Conservation (phyloP, 1,140 invertebrate species). For the Platyura marginata region DNA sequence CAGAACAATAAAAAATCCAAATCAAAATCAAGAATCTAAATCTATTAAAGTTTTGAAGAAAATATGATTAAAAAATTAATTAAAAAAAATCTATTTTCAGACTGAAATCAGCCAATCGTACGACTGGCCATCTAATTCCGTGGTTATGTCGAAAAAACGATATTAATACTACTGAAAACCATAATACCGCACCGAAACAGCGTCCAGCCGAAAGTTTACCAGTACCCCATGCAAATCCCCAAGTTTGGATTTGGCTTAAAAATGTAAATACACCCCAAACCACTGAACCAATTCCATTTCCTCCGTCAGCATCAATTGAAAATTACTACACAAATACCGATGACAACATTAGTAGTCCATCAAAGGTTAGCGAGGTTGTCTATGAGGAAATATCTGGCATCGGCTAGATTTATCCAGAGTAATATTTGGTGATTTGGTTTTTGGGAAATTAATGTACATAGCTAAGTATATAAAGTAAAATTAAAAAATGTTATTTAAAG, state of each 20-base stretch:
- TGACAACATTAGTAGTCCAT: neutral
- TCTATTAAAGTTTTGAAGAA: too few species aligned
- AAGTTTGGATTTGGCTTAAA: neutral
- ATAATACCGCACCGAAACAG: neutral
- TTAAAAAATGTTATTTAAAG: neutral
- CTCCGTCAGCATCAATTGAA: neutral
- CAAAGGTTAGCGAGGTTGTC: neutral
- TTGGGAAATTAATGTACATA: neutral
- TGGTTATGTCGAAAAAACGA: neutral
- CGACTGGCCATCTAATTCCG: neutral
- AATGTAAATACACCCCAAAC: neutral
- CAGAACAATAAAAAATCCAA: too few species aligned
- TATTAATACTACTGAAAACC: neutral
- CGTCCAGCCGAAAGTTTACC: neutral
- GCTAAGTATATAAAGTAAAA: neutral
- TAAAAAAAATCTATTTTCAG: too few species aligned
- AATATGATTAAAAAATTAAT: too few species aligned
- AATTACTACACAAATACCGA: neutral
- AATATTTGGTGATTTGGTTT: neutral
- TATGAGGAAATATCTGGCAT: neutral
- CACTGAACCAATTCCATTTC: neutral
- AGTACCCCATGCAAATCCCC: neutral
- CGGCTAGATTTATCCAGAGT: neutral
- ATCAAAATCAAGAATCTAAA: too few species aligned
- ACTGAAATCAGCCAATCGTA: too few species aligned